Evolutionary conservation across 2,888 invertebrate species (phyloP), one percentile per base, ranked within the genome.

Genomic region (Meteorus colon): DNA sequence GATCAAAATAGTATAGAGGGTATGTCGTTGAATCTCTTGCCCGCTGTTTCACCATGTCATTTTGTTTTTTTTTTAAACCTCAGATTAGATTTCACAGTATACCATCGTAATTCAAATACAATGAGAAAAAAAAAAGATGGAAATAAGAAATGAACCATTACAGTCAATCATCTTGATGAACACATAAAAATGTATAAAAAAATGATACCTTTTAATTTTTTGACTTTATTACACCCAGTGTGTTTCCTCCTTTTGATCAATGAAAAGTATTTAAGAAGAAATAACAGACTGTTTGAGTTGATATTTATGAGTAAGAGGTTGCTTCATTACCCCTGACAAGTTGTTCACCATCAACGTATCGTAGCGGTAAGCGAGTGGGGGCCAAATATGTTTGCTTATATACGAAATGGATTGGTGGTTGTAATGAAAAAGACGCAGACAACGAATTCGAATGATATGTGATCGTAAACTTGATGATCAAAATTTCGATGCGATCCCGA

Each of bases 1-100:
- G 85, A 87, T 87, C 81, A 84, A 88, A 88, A 88, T 88, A 88
- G 88, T 86, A 63, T 34, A 80, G 82, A 82, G 80, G 83, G 70
- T 45, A 48, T 48, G 69, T 51, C 63, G 63, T 19, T 59, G 29
- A 29, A 63, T 27, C 27, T 62, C 16, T 6, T 27, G 24, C 12
- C 34, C 27, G 55, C 37, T 41, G 27, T 12, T 70, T 59, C 41
- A 59, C 62, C 12, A 24, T 24, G 37, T 70, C 41, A 41, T 59
- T 70, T 70, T 41, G 59, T 12, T 6, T 59, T 55, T 55, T 55
- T 24, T 59, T 70, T 60, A 16, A 41, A 24, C 14, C 77, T 77
- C 81, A 82, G 82, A 85, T 87, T 86, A 77, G 78, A 85, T 87
- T 87, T 86, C 86, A 83, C 80, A 82, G 80, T 76, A 75, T 74